Evolutionary conservation across 2,797 vertebrate genomes (phyloP), one percentile per base, ranked within the genome.

Genomic region (Eleutherodactylus coqui): DNA sequence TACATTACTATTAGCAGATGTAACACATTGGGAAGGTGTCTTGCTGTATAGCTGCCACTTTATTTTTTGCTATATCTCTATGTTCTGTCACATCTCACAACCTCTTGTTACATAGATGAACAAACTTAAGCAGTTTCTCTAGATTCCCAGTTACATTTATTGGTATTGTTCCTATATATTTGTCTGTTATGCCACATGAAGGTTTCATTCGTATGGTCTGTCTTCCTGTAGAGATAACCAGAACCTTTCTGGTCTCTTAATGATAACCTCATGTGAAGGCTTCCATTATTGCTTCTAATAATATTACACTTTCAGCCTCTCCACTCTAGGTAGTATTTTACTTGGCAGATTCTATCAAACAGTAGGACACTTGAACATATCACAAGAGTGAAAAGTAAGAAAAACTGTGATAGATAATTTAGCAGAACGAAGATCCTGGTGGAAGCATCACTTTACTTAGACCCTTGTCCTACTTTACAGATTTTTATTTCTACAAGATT

Each of bases 341-440:
- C 41, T 73, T 45, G 70, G 24, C 41, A 45, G 38, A 27, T 73
- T 73, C 70, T 45, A 73, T 73, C 70, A 73, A 43, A 73, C 38
- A 29, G 67, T 10, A 24, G 70, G 24, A 73, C 27, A 45, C 38
- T 73, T 5, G n/a, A 45, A 43, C 11, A 73, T 45, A 72, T 21
- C 38, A 27, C 4, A 45, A 38, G 13, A 43, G 69, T 2, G 24
- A 45, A 45, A 43, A 45, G 36, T 43, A 24, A 73, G 70, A 73
- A 73, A 45, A 45, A 45, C 11, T 27, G 69, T 72, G 70, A 73
- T 27, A 45, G 24, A 73, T 45, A 45, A 73, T 73, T 45, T n/a
- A 73, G 24, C 24, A 73, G 70, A 27, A 45, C 11, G 38, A 45
- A 27, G 24, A 73, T 45, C 11, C 10, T 5, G 14, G 38, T 27